Percentiles rank a stretch among this genome's conserved stretches.
Evolutionary conservation across 2,888 invertebrate genomes (phyloP).

Genomic region (Tenthredo amoena): DNA sequence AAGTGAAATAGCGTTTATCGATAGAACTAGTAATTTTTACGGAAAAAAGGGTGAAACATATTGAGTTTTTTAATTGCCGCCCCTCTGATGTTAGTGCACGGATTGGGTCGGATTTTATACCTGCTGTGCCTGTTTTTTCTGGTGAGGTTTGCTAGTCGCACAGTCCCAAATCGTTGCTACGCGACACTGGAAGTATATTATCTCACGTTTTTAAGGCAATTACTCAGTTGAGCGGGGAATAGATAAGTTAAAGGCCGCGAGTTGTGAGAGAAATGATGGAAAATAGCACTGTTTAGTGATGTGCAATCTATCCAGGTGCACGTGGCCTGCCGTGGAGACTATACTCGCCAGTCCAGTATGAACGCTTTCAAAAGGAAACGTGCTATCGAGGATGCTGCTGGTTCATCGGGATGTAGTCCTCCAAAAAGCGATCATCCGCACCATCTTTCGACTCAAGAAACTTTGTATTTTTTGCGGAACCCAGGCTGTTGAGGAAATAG

Average conservation of each 20-base stretch:
- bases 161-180: conserved; percentile 20
- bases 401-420: conserved; percentile 43
- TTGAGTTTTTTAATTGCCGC: conserved; percentile 19
- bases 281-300: conserved; percentile 44
- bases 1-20: background rate
- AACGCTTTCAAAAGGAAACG: conserved; percentile 41
- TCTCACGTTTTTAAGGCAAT: conserved; percentile 23
- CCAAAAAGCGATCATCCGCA: conserved; percentile 51
- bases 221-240: conserved; percentile 40
- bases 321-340: conserved; percentile 47
- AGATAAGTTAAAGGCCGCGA: conserved; percentile 34
- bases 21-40: background rate
- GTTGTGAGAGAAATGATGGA: conserved; percentile 52
- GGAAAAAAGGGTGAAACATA: conserved; percentile 21
- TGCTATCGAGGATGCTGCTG: conserved; percentile 48
- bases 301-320: conserved; percentile 48
- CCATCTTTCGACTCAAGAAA: conserved; percentile 8
- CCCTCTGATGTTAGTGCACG: background rate
- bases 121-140: background rate
- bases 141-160: background rate
- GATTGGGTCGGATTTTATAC: conserved; percentile 18
- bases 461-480: conserved; percentile 39
- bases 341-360: conserved; percentile 47
- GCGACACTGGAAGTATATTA: conserved; percentile 29
- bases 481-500: conserved; percentile 44